Conservation (phyloP, 1,140 invertebrate species). For the Dinoponera quadriceps region DNA sequence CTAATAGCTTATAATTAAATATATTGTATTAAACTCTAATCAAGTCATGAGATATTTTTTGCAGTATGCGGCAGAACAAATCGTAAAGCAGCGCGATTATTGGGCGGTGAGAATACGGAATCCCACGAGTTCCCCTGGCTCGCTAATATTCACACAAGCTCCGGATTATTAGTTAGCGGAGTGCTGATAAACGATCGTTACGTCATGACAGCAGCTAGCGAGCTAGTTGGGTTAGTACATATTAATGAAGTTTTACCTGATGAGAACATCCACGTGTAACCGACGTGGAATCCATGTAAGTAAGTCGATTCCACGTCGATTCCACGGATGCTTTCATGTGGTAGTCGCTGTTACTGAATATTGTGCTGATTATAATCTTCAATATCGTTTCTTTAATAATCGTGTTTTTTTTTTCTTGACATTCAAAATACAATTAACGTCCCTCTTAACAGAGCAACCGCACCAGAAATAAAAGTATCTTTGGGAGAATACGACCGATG, state of each 20-base stretch:
- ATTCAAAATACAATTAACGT: slow-evolving; percentile 31
- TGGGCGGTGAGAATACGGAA: slow-evolving; percentile 83
- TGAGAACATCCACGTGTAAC: too few relatives aligned
- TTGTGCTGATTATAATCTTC: too few relatives aligned
- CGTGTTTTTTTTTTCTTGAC: not conserved
- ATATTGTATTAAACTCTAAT: too few relatives aligned
- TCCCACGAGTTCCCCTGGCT: slow-evolving; percentile 87
- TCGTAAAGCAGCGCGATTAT: slow-evolving; percentile 78
- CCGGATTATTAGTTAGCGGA: slow-evolving; percentile 79
- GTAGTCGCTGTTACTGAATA: too few relatives aligned
- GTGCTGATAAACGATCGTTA: slow-evolving; percentile 87
- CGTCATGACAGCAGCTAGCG: slow-evolving; percentile 86
- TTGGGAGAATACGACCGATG: slow-evolving; percentile 86
- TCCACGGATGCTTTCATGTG: too few relatives aligned
- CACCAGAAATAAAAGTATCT: slow-evolving; percentile 85
- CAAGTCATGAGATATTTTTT: slow-evolving; percentile 11
- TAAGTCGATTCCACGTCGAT: too few relatives aligned
- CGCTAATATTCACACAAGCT: slow-evolving; percentile 81
- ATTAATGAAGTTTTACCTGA: too few relatives aligned
- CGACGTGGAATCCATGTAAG: too few relatives aligned
- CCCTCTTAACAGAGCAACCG: slow-evolving; percentile 79
- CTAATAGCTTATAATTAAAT: too few relatives aligned
- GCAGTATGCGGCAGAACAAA: slow-evolving; percentile 82
- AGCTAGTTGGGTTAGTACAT: slow-evolving; percentile 83
- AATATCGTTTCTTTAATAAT: too few relatives aligned